Percentiles rank a stretch among this genome's conserved stretches.
These are phyloP conservation scores for Eurystomus gularis DNA, from an alignment of 2,113 vertebrate genomes.

Conservation along the genomic window DNA sequence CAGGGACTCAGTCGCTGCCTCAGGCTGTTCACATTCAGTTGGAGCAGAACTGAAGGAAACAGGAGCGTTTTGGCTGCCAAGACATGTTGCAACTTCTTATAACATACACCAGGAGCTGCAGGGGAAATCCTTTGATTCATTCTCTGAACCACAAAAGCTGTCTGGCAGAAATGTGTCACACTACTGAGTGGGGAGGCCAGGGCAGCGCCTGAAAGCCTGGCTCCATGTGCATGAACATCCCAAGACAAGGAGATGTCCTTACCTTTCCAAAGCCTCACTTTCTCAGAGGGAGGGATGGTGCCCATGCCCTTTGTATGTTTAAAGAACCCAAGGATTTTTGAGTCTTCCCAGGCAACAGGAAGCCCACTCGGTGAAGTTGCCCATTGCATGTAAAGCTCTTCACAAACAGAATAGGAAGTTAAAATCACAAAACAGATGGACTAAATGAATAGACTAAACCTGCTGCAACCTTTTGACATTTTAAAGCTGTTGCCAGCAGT, in stretches of 20 bases:
- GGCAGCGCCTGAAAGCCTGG: not conserved
- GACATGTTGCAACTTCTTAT: not conserved
- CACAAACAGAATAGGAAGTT: not conserved
- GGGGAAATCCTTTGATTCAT: conserved; percentile 32
- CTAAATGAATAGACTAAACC: not conserved
- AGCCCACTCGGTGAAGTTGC: not conserved
- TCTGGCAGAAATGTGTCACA: not conserved
- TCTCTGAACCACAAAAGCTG: not conserved
- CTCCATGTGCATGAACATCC: not conserved
- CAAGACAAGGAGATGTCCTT: not conserved
- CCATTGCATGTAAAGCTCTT: not conserved
- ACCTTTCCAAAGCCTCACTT: not conserved
- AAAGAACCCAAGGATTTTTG: not conserved
- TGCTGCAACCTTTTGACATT: not conserved
- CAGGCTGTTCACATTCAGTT: not conserved
- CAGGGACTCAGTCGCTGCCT: not conserved
- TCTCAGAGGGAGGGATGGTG: not conserved
- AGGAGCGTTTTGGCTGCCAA: not conserved
- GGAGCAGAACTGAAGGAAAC: not conserved
- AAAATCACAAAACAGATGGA: not conserved
- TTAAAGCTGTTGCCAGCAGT: not conserved
- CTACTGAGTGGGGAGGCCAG: not conserved
- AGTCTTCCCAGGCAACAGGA: not conserved
- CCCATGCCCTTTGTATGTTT: not conserved
- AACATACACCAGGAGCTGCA: not conserved